Evolutionary conservation across 2,797 vertebrate genomes (phyloP), one percentile per base, ranked within the genome.

Genomic region (Darevskia nairensis): DNA sequence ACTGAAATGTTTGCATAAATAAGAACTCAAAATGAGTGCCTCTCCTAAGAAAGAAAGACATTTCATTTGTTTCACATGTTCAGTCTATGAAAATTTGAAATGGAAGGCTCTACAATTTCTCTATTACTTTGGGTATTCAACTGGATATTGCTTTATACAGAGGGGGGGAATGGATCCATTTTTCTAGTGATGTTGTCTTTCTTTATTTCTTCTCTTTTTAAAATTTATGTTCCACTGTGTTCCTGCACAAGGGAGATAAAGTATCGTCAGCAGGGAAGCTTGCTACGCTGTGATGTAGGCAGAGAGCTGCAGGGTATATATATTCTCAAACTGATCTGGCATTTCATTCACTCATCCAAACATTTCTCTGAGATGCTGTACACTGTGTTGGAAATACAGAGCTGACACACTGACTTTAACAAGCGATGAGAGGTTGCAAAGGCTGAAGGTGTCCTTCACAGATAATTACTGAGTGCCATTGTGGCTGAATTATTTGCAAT

Each of bases 161-260:
- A 77, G 87, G 21, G 61, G 88, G 88, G 90, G 17, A 84, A n/a
- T 32, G 27, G 82, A 66, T 85, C 81, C 84, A 83, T 32, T 66
- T 35, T 90, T 11, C 64, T 27, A 71, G 68, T 88, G 87, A 86
- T 13, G 72, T 81, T 90, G 71, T 59, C 50, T 59, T 86, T 68
- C 71, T 76, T 87, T 35, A 2, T 74, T 86, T 39, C 35, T 55
- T 50, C 17, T 46, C 69, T 87, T 91, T 91, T 88, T 90, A 81
- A 92, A 85, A 82, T n/a, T 35, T 82, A 89, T 86, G 92, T 61
- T 88, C 80, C 84, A 90, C 64, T 88, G 39, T 83, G 61, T 80
- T 90, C 89, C 84, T 91, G 74, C 86, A 89, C 1, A 15, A 85
- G 90, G 64, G 85, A 94, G 94, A 94, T 46, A 94, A 89, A 93